phyloP scores from a whole-genome alignment of 1,140 invertebrate genomes.

The Harlomillsia oculata region DNA sequence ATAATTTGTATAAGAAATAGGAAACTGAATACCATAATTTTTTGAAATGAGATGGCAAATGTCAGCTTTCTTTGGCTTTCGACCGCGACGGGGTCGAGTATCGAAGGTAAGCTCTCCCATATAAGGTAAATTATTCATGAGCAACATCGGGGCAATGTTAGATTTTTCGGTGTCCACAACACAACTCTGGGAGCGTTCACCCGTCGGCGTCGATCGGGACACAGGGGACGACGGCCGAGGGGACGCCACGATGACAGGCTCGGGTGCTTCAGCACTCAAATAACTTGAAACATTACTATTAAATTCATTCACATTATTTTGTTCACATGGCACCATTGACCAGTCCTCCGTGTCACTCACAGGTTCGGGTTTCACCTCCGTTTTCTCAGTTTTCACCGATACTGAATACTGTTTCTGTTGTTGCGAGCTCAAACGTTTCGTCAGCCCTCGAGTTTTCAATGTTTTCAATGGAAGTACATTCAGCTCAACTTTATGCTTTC shows the following conservation, averaged over 20 bases:
- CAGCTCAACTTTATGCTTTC: no score
- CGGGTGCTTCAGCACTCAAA: no score
- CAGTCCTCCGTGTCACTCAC: background rate
- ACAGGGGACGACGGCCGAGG: background rate
- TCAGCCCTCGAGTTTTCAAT: no score
- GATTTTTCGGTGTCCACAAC: slow-evolving; percentile 1
- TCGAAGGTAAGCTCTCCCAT: slow-evolving; percentile 83
- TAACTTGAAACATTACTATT: no score
- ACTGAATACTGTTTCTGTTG: no score
- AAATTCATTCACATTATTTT: no score
- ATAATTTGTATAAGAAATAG: slow-evolving; percentile 23
- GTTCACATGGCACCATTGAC: background rate
- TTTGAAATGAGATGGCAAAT: slow-evolving; percentile 85
- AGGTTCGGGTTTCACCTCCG: no score
- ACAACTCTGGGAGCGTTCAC: background rate
- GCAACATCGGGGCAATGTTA: slow-evolving; percentile 15
- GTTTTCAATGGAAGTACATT: no score
- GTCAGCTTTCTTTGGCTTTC: slow-evolving; percentile 80
- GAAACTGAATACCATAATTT: slow-evolving; percentile 59
- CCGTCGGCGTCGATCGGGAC: background rate
- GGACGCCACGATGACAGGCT: background rate
- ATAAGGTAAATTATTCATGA: slow-evolving; percentile 56
- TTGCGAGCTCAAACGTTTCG: no score
- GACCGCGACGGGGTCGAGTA: slow-evolving; percentile 65
- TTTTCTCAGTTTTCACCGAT: no score